Conservation (phyloP, 1,140 invertebrate genomes). For the Cherax destructor region DNA sequence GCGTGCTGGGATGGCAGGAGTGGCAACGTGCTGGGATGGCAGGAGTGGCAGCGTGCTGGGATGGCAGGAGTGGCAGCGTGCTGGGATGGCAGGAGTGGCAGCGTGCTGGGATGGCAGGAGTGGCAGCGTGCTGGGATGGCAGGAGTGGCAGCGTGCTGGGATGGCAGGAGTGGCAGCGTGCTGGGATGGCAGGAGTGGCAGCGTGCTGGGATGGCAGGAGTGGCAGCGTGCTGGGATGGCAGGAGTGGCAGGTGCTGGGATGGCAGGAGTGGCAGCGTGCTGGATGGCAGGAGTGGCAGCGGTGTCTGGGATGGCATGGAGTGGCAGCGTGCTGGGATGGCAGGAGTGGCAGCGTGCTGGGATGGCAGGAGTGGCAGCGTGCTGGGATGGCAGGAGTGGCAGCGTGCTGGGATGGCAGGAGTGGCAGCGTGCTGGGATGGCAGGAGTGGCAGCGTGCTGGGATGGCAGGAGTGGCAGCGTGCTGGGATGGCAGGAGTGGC, state of each 20-base stretch:
- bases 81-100: not conserved
- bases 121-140: too few relatives aligned
- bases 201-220: too few relatives aligned
- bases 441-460: not conserved
- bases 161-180: too few relatives aligned
- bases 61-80: not conserved
- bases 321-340: not conserved
- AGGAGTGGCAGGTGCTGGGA: too few relatives aligned
- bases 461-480: not conserved
- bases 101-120: too few relatives aligned
- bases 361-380: not conserved
- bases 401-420: not conserved
- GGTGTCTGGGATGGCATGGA: not conserved
- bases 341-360: not conserved
- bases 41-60: not conserved
- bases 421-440: not conserved
- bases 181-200: too few relatives aligned
- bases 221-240: too few relatives aligned
- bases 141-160: too few relatives aligned
- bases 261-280: too few relatives aligned
- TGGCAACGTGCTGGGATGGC: not conserved
- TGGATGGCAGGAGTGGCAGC: too few relatives aligned
- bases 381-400: not conserved
- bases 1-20: not conserved
- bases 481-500: too few relatives aligned